Base-by-base conservation (phyloP, 1,140 invertebrate genomes). In the Periplaneta americana region DNA sequence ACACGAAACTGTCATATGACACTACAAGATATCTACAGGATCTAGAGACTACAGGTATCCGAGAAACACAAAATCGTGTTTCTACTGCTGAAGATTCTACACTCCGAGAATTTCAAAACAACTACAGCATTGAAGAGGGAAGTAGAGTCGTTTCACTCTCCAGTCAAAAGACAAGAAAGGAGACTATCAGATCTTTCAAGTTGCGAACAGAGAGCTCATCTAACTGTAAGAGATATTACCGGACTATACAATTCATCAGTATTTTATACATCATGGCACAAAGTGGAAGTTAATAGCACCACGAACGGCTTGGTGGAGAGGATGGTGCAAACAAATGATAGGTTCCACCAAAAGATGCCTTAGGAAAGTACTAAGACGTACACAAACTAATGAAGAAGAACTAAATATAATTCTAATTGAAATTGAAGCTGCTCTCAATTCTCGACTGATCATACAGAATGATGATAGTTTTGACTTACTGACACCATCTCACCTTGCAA, bases 111-210 rank as follows among this genome's bases (percentile, higher is more conserved):
- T n/a, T n/a, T n/a, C n/a, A n/a, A n/a, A n/a, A n/a, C n/a, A n/a
- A n/a, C n/a, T n/a, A n/a, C n/a, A n/a, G n/a, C n/a, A n/a, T n/a
- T n/a, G n/a, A n/a, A n/a, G n/a, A n/a, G n/a, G n/a, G n/a, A n/a
- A n/a, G n/a, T n/a, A n/a, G n/a, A n/a, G n/a, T n/a, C n/a, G n/a
- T n/a, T n/a, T n/a, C n/a, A n/a, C n/a, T n/a, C n/a, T n/a, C n/a
- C n/a, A n/a, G n/a, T 9, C 18, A 82, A 15, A 32, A 80, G 28
- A 35, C 87, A 2, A 83, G 78, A 34, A 85, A 78, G 32, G 87
- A 57, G 13, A 57, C 13, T 22, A 57, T 22, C 39, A 57, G 39
- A 57, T 22, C 13, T 57, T 57, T 22, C 22, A 57, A 13, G 39
- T 22, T 57, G 13, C 39, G 22, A 15, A 13, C 11, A 57, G 22